Conservation (phyloP, 2,797 vertebrate species). For the Lacerta bilineata region DNA sequence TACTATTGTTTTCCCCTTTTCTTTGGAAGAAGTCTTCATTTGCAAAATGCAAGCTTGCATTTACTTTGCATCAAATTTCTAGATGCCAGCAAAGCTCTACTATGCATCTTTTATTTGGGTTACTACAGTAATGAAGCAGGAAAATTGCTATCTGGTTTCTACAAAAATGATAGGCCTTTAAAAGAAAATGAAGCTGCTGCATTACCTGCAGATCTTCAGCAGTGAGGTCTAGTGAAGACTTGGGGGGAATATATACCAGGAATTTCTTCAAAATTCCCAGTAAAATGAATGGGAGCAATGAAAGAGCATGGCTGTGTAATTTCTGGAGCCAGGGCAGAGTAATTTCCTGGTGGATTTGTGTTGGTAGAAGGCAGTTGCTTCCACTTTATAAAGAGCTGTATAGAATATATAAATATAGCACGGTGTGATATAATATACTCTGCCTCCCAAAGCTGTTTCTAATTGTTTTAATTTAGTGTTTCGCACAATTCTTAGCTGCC, state of each 20-base stretch:
- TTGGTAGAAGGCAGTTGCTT: not conserved
- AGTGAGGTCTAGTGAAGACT: not conserved
- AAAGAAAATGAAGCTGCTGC: slow-evolving; percentile 34
- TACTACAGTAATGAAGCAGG: slow-evolving; percentile 39
- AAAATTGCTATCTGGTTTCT: slow-evolving; percentile 36
- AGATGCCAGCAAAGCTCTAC: slow-evolving; percentile 7
- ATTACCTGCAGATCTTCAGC: not conserved
- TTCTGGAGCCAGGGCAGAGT: not conserved
- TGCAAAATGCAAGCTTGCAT: slow-evolving; percentile 22
- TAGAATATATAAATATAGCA: not conserved
- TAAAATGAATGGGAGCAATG: not conserved
- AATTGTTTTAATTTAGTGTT: not conserved
- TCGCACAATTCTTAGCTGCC: not conserved
- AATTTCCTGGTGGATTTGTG: not conserved
- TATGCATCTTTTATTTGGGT: slow-evolving; percentile 37
- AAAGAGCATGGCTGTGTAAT: not conserved
- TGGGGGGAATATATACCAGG: not conserved
- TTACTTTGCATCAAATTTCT: slow-evolving; percentile 22
- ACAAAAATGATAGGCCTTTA: slow-evolving; percentile 29
- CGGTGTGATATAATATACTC: slow-evolving; percentile 22
- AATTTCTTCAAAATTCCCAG: not conserved
- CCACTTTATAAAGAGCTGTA: not conserved
- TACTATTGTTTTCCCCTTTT: not conserved
- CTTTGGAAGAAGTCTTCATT: not conserved
- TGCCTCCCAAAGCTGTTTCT: slow-evolving; percentile 53